Conservation (phyloP, 2,113 vertebrate species). For the Gila orcuttii region DNA sequence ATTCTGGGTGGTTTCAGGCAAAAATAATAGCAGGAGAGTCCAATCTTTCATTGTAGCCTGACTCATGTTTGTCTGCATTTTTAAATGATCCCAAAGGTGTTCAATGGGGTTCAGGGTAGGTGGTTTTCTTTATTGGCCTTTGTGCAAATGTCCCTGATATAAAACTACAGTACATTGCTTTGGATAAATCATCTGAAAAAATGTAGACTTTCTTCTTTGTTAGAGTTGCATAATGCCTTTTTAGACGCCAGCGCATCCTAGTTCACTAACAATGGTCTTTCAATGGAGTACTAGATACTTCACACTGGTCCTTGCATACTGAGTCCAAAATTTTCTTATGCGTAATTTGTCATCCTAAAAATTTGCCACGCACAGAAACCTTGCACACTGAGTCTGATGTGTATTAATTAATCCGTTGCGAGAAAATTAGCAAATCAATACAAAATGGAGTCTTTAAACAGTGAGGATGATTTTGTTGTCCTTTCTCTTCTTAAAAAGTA, state of each 20-base stretch:
- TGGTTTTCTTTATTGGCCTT: background rate
- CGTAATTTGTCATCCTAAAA: too few relatives aligned
- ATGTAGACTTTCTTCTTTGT: background rate
- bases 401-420: too few relatives aligned
- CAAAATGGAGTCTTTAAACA: too few relatives aligned
- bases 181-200: background rate
- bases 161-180: background rate
- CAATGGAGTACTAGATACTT: background rate
- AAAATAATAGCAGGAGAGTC: too few relatives aligned
- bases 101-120: background rate
- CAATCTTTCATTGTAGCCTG: background rate
- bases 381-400: too few relatives aligned
- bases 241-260: background rate
- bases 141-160: background rate
- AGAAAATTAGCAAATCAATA: too few relatives aligned
- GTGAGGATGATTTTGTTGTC: too few relatives aligned
- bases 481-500: too few relatives aligned
- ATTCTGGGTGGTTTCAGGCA: too few relatives aligned
- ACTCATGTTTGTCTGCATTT: background rate
- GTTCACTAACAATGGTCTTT: background rate
- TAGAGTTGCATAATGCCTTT: background rate
- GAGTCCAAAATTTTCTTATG: too few relatives aligned
- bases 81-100: background rate
- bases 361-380: too few relatives aligned
- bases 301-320: too few relatives aligned